Evolutionary conservation across 2,797 vertebrate species (phyloP), one percentile per base, ranked within the genome.

Genomic region (Gobionotothen gibberifrons): DNA sequence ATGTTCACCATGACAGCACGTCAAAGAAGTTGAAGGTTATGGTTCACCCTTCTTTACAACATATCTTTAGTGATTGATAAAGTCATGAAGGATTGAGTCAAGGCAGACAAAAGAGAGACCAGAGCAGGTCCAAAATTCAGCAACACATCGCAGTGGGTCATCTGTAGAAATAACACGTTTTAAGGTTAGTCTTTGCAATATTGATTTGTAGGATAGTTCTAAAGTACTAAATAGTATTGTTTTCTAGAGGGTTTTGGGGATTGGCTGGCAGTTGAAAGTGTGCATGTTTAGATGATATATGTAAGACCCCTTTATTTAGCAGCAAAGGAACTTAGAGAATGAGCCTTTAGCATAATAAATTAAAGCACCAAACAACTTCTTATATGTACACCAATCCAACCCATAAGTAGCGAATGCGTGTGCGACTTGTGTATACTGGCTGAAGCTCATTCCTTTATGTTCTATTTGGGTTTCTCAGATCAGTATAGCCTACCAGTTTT

Each of bases 401-500:
- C 4, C 22, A 44, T 22, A 21, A 3, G 46, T 47, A 11, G 1
- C 2, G 3, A 5, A 42, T 26, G 7, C 15, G 56, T 55, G 22
- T 49, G 3, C 19, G 39, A 22, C 26, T n/a, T 53, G 8, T 52
- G 32, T 40, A n/a, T 16, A 49, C 3, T 26, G 10, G 7, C 46
- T 47, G 13, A 43, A 56, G 39, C 36, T 46, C 19, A 44, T 56
- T 61, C 52, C 8, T 0, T 29, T 4, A 42, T 43, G 42, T 54
- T 9, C 9, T 61, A 7, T 47, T 42, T 40, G 16, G 5, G 39
- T n/a, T 46, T 43, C 15, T 55, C 22, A 36, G 51, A 32, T 79
- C 52, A 69, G 53, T 58, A 56, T 55, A 59, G 46, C 26, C 10
- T 54, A 56, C 48, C 29, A 58, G 74, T 68, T 72, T 55, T 49